Percentiles rank a stretch among this genome's conserved stretches.
These are phyloP conservation scores for Cassiopea andromeda DNA, from an alignment of 30 jellyfish, hydroid and myxozoan genomes.

Conservation along the genomic window DNA sequence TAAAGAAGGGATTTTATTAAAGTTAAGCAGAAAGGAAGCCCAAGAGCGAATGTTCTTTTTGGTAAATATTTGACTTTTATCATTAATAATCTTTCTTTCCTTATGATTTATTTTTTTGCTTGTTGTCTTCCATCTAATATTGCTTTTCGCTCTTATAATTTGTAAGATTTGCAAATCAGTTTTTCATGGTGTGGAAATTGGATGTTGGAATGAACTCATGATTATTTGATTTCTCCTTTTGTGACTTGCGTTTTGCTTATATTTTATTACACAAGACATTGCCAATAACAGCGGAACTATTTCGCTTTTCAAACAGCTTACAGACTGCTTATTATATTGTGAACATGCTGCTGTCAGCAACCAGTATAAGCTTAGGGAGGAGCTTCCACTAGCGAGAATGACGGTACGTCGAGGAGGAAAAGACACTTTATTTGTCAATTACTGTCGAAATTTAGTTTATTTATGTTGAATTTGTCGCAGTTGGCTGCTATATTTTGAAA, in stretches of 20 bases:
- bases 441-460: not conserved
- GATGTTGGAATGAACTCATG: too few species aligned
- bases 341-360: slow-evolving; percentile 83
- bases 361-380: slow-evolving; percentile 84
- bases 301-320: slow-evolving; percentile 65
- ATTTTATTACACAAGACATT: too few species aligned
- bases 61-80: slow-evolving; percentile 36
- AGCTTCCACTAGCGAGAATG: slow-evolving; percentile 94
- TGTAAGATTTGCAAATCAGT: too few species aligned
- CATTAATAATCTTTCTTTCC: not conserved
- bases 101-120: too few species aligned
- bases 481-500: too few species aligned
- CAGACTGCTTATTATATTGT: slow-evolving; percentile 91
- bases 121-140: not conserved
- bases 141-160: not conserved
- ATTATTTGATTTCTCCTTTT: too few species aligned
- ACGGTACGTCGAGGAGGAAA: slow-evolving; percentile 61
- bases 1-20: slow-evolving; percentile 87
- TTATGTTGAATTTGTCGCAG: too few species aligned
- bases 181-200: too few species aligned
- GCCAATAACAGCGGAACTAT: not conserved
- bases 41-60: slow-evolving; percentile 89
- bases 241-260: not conserved
- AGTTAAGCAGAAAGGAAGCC: slow-evolving; percentile 91
- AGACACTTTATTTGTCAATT: not conserved